phyloP scores from a whole-genome alignment of 37 sponge, comb jelly and placozoan genomes.

The Mnemiopsis leidyi region DNA sequence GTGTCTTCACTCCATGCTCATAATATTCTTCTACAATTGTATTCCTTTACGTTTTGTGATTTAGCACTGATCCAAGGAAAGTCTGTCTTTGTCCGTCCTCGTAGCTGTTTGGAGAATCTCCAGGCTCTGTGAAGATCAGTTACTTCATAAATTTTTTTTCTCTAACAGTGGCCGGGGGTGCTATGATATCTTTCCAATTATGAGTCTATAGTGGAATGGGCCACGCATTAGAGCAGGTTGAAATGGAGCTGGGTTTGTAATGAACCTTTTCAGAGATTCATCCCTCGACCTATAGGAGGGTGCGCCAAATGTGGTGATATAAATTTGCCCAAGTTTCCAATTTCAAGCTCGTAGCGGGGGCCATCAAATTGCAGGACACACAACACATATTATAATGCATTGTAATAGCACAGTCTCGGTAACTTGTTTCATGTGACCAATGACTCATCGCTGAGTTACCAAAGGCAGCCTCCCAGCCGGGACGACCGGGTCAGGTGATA shows the following conservation, averaged over 20 bases:
- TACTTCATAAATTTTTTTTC: background rate
- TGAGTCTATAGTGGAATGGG: background rate
- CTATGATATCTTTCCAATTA: background rate
- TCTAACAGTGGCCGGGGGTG: background rate
- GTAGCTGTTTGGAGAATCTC: no score
- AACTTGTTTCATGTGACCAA: background rate
- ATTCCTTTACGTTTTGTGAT: no score
- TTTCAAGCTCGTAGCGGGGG: no score
- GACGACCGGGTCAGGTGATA: constrained; percentile 35
- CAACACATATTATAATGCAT: background rate
- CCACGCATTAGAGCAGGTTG: background rate
- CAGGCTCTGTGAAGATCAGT: no score
- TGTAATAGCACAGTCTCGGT: background rate
- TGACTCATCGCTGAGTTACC: background rate
- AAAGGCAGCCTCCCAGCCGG: background rate
- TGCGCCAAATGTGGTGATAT: background rate
- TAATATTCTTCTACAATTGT: no score
- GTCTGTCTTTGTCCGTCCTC: background rate
- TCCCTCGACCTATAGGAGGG: no score
- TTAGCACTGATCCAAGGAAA: no score
- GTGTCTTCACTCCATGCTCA: no score
- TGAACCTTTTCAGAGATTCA: background rate
- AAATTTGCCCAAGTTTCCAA: background rate
- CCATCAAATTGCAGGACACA: no score
- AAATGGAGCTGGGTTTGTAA: background rate